Conservation (phyloP, 1,140 invertebrate species). For the Pinna nobilis region DNA sequence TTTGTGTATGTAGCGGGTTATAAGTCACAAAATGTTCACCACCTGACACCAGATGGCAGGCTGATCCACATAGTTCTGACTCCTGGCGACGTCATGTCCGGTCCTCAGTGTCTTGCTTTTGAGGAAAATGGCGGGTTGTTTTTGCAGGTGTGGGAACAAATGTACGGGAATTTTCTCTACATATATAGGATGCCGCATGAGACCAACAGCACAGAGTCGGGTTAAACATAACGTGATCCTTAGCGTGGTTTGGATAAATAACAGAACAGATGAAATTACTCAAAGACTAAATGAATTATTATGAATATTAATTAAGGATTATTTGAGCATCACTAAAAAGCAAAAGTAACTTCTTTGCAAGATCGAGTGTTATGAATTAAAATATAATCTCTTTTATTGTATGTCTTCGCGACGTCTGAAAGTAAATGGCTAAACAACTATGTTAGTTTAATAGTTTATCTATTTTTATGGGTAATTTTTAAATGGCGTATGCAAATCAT, state of each 20-base stretch:
- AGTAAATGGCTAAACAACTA: too few relatives aligned
- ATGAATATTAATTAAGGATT: not conserved
- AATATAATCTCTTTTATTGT: too few relatives aligned
- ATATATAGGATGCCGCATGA: slow-evolving; percentile 4
- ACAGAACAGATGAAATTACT: not conserved
- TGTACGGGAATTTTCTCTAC: slow-evolving; percentile 11
- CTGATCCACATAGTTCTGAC: not conserved
- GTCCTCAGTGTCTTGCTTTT: not conserved
- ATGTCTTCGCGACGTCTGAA: too few relatives aligned
- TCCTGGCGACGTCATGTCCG: slow-evolving; percentile 11
- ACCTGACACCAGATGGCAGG: not conserved
- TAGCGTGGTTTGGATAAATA: too few relatives aligned
- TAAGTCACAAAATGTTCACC: slow-evolving; percentile 9
- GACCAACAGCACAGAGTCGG: not conserved
- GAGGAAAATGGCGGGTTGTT: not conserved
- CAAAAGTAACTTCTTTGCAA: not conserved
- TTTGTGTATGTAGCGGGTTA: slow-evolving; percentile 2
- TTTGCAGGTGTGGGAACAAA: slow-evolving; percentile 11
- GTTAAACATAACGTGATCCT: not conserved
- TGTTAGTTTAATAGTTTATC: too few relatives aligned
- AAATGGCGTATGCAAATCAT: too few relatives aligned
- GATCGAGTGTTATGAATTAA: too few relatives aligned
- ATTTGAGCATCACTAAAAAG: not conserved
- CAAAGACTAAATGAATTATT: not conserved
- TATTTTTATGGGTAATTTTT: too few relatives aligned